Percentiles rank a stretch among this genome's conserved stretches.
Conservation (phyloP, 2,888 invertebrate genomes). For the Subacronicta megacephala region DNA sequence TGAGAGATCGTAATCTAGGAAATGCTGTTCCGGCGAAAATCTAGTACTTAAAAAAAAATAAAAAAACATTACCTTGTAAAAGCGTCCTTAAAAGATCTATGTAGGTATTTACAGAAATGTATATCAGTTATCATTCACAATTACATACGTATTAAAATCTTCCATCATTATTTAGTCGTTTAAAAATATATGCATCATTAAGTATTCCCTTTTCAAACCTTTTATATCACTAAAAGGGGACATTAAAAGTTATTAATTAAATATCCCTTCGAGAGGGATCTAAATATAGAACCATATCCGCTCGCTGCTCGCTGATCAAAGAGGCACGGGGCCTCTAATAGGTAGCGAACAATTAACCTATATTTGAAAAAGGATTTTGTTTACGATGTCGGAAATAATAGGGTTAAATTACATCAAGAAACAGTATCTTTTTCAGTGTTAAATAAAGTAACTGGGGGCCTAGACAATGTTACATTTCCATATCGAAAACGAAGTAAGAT, state of each 20-base stretch:
- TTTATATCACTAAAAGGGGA: slow-evolving; percentile 14
- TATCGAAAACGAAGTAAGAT: too few species aligned
- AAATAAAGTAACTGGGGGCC: too few species aligned
- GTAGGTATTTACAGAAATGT: too few species aligned
- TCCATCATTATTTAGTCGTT: too few species aligned
- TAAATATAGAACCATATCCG: slow-evolving; percentile 44
- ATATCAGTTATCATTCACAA: too few species aligned
- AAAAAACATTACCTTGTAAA: too few species aligned
- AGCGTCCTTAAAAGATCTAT: too few species aligned
- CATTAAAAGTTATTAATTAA: slow-evolving; percentile 46
- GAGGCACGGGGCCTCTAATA: slow-evolving; percentile 20
- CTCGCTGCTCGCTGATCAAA: slow-evolving; percentile 44
- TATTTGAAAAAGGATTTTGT: slow-evolving; percentile 37
- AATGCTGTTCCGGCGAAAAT: too few species aligned
- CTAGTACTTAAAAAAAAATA: too few species aligned
- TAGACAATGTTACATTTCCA: too few species aligned
- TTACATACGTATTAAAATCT: too few species aligned
- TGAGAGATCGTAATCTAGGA: too few species aligned
- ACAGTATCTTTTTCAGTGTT: slow-evolving; percentile 7
- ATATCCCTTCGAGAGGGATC: slow-evolving; percentile 36
- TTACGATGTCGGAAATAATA: slow-evolving; percentile 2
- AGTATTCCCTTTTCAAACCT: slow-evolving; percentile 1
- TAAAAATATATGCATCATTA: not conserved
- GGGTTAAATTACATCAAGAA: not conserved
- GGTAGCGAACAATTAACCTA: slow-evolving; percentile 44